Conservation (phyloP, 2,113 vertebrate species). For the Diphyllodes magnificus region DNA sequence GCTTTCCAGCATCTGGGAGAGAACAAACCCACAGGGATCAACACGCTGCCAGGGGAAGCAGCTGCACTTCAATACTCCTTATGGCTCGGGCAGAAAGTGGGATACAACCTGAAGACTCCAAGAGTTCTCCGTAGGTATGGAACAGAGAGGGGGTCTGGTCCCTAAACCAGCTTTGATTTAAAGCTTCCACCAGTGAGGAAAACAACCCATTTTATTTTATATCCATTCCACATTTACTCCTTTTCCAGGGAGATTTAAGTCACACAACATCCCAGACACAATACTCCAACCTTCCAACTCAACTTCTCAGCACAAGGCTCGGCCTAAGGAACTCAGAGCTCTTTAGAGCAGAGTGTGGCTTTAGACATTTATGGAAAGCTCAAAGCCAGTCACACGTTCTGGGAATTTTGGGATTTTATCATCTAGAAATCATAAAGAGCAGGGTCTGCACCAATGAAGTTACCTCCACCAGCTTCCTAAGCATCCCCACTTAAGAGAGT, state of each 20-base stretch:
- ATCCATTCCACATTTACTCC: background rate
- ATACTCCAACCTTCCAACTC: background rate
- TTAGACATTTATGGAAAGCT: background rate
- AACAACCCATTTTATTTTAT: background rate
- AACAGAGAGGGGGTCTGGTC: background rate
- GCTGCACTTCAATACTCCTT: background rate
- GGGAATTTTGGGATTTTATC: background rate
- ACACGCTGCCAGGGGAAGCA: background rate
- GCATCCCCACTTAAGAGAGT: background rate
- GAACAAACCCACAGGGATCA: background rate
- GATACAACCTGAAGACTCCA: no score
- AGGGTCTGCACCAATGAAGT: background rate
- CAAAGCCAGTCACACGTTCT: background rate
- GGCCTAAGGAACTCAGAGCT: background rate
- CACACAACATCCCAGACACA: background rate
- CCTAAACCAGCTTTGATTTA: background rate
- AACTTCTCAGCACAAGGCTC: background rate
- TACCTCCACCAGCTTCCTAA: background rate
- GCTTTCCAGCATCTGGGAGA: conserved; percentile 92
- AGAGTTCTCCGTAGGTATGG: accelerated
- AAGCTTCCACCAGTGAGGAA: background rate
- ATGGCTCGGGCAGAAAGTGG: background rate
- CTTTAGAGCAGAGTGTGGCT: background rate
- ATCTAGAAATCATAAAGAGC: background rate
- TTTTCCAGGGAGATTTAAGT: background rate